Percentiles rank a stretch among this genome's conserved stretches.
Conservation (phyloP, 1,140 invertebrate genomes). For the Drosophila elegans region DNA sequence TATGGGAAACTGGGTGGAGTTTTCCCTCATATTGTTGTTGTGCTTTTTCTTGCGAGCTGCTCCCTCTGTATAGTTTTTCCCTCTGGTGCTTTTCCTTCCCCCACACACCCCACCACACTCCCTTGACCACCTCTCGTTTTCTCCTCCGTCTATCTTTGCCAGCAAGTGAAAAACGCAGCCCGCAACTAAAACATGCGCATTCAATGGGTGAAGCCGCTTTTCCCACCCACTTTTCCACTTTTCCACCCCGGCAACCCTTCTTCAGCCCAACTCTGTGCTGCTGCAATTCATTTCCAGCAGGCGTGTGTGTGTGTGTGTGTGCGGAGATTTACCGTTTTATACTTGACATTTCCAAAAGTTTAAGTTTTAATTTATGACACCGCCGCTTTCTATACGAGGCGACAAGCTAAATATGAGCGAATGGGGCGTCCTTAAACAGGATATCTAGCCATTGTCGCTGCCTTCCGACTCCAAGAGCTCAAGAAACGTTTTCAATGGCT, state of each 20-base stretch:
- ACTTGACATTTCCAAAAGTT: constrained; percentile 85
- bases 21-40: constrained; percentile 67
- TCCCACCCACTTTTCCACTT: constrained; percentile 8
- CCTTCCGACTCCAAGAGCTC: constrained; percentile 14
- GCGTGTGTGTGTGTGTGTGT: constrained; percentile 58
- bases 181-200: constrained; percentile 81
- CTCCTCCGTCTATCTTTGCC: constrained; percentile 32
- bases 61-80: constrained; percentile 63
- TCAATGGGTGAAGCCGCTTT: constrained; percentile 63
- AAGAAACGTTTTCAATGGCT: constrained; percentile 9
- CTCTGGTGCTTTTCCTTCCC: constrained; percentile 4
- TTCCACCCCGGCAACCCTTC: constrained; percentile 11
- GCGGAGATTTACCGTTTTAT: constrained; percentile 84
- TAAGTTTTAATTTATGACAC: constrained; percentile 85
- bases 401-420: constrained; percentile 81
- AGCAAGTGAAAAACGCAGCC: constrained; percentile 58
- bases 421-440: constrained; percentile 68
- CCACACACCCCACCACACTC: background rate
- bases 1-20: constrained; percentile 79
- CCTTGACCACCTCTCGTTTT: constrained; percentile 14
- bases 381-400: constrained; percentile 79
- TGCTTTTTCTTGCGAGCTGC: constrained; percentile 65
- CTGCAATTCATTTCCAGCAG: constrained; percentile 78
- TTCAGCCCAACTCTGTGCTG: constrained; percentile 8
- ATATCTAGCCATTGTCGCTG: constrained; percentile 73